Evolutionary conservation across 2,113 vertebrate species (phyloP).

Genomic region (Canis aureus): DNA sequence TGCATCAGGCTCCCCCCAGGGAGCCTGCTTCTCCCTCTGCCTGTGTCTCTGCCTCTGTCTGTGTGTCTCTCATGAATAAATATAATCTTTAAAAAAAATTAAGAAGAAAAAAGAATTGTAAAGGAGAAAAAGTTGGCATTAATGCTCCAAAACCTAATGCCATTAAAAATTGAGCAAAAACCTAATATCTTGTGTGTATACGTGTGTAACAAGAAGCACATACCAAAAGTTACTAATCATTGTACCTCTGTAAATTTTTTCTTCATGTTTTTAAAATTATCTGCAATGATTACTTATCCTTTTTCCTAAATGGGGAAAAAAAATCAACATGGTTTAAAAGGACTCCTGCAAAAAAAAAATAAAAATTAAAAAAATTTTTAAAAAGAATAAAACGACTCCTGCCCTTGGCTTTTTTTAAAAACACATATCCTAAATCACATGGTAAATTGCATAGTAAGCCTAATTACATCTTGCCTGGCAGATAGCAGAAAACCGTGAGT

Average conservation of each 20-base stretch:
- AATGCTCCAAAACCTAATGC: neutral
- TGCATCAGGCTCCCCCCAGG: too few species aligned
- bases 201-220: neutral
- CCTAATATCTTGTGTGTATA: neutral
- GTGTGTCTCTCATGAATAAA: too few species aligned
- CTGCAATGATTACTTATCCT: slow-evolving; percentile 17
- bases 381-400: slow-evolving; percentile 60
- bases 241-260: slow-evolving; percentile 27
- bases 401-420: neutral
- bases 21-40: too few species aligned
- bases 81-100: too few species aligned
- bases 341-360: neutral
- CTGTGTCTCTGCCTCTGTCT: too few species aligned
- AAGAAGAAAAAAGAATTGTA: neutral
- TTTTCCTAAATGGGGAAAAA: neutral
- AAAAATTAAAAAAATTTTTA: too few species aligned
- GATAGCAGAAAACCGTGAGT: slow-evolving; percentile 62
- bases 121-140: slow-evolving; percentile 7
- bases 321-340: slow-evolving; percentile 59
- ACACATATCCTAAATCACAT: slow-evolving; percentile 41
- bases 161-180: slow-evolving; percentile 34
- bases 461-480: slow-evolving; percentile 74
- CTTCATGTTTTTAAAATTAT: slow-evolving; percentile 39
- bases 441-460: slow-evolving; percentile 69
- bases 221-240: slow-evolving; percentile 2